Percentiles rank a stretch among this genome's conserved stretches.
These are phyloP conservation scores for Falco columbarius DNA, from an alignment of 2,797 vertebrate genomes.

Conservation along the genomic window DNA sequence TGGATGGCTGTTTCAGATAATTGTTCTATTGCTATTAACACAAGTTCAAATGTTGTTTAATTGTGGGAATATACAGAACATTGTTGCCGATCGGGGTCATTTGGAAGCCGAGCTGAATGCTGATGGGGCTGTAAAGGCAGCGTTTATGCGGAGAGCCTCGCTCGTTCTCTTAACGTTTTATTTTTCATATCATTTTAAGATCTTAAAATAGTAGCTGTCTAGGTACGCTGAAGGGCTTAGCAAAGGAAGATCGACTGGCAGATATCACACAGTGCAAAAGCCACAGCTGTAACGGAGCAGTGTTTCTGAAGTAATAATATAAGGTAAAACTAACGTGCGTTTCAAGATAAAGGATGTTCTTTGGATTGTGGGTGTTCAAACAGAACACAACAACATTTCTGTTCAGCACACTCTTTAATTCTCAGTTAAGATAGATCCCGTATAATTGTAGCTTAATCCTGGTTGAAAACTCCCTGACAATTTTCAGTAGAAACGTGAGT, in stretches of 20 bases:
- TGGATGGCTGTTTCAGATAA: conserved; percentile 22
- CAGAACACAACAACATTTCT: conserved; percentile 36
- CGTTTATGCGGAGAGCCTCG: background rate
- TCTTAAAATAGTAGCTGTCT: conserved; percentile 28
- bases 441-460: conserved; percentile 47
- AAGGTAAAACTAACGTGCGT: background rate
- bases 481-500: conserved; percentile 7
- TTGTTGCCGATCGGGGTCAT: background rate
- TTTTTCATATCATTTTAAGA: background rate
- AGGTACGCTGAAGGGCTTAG: background rate
- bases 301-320: background rate
- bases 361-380: conserved; percentile 47
- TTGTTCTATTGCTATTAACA: conserved; percentile 34
- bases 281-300: background rate
- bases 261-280: background rate
- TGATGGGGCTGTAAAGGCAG: background rate
- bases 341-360: conserved; percentile 40
- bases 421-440: background rate
- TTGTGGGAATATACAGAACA: conserved; percentile 2
- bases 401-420: background rate
- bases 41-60: conserved; percentile 34
- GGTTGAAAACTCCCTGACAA: conserved; percentile 15
- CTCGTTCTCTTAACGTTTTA: background rate
- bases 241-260: conserved; percentile 26
- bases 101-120: background rate